These are phyloP conservation scores for Mesocentrotus franciscanus DNA, from an alignment of 53 echinoderm and acorn worm genomes.

Conservation along the genomic window DNA sequence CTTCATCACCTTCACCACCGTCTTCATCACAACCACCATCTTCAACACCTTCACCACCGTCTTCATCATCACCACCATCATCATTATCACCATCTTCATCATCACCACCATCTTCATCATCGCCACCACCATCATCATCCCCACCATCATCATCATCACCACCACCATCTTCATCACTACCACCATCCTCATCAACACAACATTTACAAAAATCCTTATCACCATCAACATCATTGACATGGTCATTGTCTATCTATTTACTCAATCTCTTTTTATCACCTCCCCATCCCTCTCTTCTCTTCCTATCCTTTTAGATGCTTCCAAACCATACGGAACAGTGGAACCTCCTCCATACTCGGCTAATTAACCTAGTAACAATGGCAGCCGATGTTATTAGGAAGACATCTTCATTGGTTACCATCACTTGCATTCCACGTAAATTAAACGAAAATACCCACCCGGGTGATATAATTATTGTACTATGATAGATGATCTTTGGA, in stretches of 20 bases:
- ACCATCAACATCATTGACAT: not conserved
- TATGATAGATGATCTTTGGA: too few relatives aligned
- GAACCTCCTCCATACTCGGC: slow-evolving; percentile 54
- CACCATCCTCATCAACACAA: not conserved
- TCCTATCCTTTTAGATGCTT: slow-evolving; percentile 24
- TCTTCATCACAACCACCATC: not conserved
- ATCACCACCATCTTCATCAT: not conserved
- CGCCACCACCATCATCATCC: not conserved
- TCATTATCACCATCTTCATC: not conserved
- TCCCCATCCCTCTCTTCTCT: not conserved
- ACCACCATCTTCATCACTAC: not conserved
- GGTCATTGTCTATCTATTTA: not conserved
- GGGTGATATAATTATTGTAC: not conserved
- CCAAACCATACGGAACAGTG: slow-evolving; percentile 39
- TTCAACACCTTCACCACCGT: not conserved
- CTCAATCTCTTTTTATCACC: not conserved
- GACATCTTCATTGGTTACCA: not conserved
- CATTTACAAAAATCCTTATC: not conserved
- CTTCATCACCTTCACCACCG: not conserved
- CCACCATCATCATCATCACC: not conserved
- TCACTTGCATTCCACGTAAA: not conserved
- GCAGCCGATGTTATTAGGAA: not conserved
- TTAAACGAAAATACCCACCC: not conserved
- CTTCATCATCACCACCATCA: not conserved
- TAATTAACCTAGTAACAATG: not conserved